Evolutionary conservation across 2,888 invertebrate genomes (phyloP).

Genomic region (Elegia similella): DNA sequence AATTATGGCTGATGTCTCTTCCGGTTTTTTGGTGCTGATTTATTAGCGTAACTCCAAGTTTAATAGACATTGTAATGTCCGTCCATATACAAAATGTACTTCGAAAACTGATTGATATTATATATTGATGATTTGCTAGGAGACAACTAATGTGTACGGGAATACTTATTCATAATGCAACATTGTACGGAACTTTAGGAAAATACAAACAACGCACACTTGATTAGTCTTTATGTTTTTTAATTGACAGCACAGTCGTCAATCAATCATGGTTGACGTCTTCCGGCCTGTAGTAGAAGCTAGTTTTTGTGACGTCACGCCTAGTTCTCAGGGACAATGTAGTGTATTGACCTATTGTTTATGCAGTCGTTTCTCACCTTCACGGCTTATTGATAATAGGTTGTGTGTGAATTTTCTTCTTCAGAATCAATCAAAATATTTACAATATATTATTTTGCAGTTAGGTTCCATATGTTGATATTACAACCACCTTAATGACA

Average conservation of each 20-base stretch:
- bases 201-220: neutral
- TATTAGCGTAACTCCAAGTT: too few relatives aligned
- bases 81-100: too few relatives aligned
- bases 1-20: too few relatives aligned
- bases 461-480: too few relatives aligned
- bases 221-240: neutral
- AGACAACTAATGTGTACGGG: too few relatives aligned
- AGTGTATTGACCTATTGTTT: slow-evolving; percentile 11
- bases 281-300: slow-evolving; percentile 11
- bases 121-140: too few relatives aligned
- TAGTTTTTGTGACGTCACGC: slow-evolving; percentile 8
- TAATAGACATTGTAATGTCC: too few relatives aligned
- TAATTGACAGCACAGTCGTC: slow-evolving; percentile 2
- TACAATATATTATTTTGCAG: too few relatives aligned
- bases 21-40: too few relatives aligned
- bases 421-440: neutral
- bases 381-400: neutral
- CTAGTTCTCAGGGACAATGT: slow-evolving; percentile 9
- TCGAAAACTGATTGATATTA: too few relatives aligned
- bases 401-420: neutral
- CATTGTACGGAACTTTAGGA: neutral
- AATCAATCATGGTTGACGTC: slow-evolving; percentile 8
- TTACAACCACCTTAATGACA: too few relatives aligned
- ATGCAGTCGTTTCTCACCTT: slow-evolving; percentile 1
- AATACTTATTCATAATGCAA: neutral